Evolutionary conservation across 2,113 vertebrate species (phyloP).

Genomic region (Acinonyx jubatus): DNA sequence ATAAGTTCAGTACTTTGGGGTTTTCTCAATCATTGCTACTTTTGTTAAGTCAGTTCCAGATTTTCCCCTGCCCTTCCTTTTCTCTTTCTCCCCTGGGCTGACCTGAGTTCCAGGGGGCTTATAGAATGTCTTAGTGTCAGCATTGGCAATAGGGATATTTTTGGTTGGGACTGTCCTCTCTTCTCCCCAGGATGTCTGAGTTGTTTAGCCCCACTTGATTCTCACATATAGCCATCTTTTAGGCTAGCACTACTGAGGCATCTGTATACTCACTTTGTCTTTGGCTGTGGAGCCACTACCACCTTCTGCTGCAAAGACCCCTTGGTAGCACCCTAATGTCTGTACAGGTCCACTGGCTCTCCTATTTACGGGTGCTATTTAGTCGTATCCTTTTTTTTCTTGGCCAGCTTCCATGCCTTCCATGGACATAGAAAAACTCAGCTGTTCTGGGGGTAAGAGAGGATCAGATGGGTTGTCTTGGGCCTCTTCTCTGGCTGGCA

Average conservation of each 20-base stretch:
- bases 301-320: neutral
- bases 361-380: neutral
- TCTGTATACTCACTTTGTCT: neutral
- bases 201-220: neutral
- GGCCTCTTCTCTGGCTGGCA: neutral
- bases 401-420: neutral
- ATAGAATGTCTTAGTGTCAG: neutral
- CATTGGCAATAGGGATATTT: neutral
- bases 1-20: neutral
- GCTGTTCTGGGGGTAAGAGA: neutral
- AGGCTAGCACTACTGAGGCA: neutral
- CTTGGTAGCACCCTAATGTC: neutral
- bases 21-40: neutral
- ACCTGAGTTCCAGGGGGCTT: neutral
- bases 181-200: neutral
- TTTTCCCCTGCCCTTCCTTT: neutral
- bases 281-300: neutral
- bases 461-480: neutral
- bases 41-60: neutral
- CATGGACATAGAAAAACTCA: neutral
- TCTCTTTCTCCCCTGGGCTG: neutral
- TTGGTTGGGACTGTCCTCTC: neutral
- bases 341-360: neutral
- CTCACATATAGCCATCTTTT: neutral
- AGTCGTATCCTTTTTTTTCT: neutral